Percentiles rank a stretch among this genome's conserved stretches.
These are phyloP conservation scores for Clistopyga incitator DNA, from an alignment of 2,888 invertebrate genomes.

Conservation along the genomic window DNA sequence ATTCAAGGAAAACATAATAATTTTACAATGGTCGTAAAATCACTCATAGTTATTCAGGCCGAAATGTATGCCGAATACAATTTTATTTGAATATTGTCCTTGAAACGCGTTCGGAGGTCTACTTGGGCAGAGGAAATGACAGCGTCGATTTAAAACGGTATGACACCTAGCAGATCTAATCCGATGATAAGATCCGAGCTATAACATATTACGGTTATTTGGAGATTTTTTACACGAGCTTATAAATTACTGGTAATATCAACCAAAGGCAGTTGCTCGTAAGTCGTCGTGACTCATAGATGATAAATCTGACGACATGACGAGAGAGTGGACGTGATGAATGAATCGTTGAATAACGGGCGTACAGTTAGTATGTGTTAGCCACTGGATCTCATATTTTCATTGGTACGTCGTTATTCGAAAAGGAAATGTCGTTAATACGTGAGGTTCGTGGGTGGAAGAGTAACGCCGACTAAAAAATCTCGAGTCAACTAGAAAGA, in stretches of 20 bases:
- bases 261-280: conserved; percentile 8
- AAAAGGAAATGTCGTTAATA: conserved; percentile 36
- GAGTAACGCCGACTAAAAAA: conserved; percentile 24
- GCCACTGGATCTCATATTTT: conserved; percentile 46
- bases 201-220: conserved; percentile 7
- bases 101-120: background rate
- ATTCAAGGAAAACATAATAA: no score
- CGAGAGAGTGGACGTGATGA: conserved; percentile 5
- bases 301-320: conserved; percentile 43
- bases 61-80: no score
- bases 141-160: background rate
- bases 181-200: conserved; percentile 10
- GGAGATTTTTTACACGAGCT: background rate
- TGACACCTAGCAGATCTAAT: background rate
- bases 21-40: no score
- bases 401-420: conserved; percentile 54
- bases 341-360: conserved; percentile 51
- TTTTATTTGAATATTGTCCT: background rate
- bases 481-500: conserved; percentile 37
- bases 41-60: no score
- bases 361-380: conserved; percentile 22
- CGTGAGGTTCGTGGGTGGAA: conserved; percentile 15
- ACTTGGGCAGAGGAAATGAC: background rate
- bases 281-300: conserved; percentile 21
- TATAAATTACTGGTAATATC: conserved; percentile 7